phyloP scores from a whole-genome alignment of 2,113 vertebrate genomes.

The Okapia johnstoni region DNA sequence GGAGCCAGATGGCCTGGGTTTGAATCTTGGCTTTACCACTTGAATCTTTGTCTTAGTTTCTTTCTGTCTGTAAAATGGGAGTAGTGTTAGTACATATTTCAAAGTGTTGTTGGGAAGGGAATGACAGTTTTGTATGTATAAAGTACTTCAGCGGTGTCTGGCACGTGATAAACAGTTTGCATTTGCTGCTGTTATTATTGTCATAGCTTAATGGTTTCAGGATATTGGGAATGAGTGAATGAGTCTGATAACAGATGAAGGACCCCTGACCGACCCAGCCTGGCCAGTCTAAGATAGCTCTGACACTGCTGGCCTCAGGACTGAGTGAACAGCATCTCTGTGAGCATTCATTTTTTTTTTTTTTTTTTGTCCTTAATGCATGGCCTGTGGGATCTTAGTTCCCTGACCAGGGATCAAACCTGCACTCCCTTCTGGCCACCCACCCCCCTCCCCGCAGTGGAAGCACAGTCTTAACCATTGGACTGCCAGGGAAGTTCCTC shows the following conservation, averaged over 20 bases:
- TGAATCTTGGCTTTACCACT: neutral
- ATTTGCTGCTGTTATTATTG: neutral
- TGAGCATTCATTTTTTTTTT: neutral
- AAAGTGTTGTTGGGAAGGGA: neutral
- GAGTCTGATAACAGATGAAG: neutral
- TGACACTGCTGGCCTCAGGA: neutral
- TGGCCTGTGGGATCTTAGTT: neutral
- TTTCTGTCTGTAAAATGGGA: neutral
- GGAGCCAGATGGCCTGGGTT: neutral
- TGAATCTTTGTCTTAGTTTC: neutral
- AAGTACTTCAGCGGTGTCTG: neutral
- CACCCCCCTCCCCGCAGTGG: neutral
- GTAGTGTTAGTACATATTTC: neutral
- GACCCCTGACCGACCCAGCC: neutral
- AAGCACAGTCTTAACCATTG: neutral
- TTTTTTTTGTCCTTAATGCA: neutral
- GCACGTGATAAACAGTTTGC: neutral
- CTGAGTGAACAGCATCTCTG: neutral
- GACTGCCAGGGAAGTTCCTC: neutral
- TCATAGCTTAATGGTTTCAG: neutral
- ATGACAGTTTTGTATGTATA: neutral
- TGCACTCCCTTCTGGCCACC: accelerated
- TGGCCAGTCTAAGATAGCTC: neutral
- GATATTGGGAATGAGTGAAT: neutral
- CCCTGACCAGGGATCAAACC: neutral